Conservation (phyloP, 2,797 vertebrate genomes). For the Enteromius trimaculatus region DNA sequence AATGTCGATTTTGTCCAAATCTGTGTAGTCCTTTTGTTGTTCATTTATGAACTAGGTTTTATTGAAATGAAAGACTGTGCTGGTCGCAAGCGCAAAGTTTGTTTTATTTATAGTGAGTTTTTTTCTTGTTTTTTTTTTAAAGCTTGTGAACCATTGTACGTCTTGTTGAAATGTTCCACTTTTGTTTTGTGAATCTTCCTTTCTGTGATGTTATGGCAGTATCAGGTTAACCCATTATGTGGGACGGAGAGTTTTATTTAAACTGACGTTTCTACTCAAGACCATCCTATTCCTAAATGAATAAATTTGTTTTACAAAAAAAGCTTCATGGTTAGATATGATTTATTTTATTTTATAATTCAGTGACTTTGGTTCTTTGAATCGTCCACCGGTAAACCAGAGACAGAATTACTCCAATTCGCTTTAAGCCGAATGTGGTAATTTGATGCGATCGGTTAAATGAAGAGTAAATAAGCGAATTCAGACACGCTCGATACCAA, state of each 20-base stretch:
- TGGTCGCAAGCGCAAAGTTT: conserved; percentile 84
- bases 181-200: conserved; percentile 81
- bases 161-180: conserved; percentile 76
- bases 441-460: conserved; percentile 52
- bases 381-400: not conserved
- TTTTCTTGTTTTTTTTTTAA: conserved; percentile 68
- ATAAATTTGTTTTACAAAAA: conserved; percentile 87
- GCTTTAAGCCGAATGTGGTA: conserved; percentile 32
- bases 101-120: conserved; percentile 93
- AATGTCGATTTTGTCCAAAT: conserved; percentile 79
- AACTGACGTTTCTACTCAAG: conserved; percentile 85
- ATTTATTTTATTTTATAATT: conserved; percentile 1
- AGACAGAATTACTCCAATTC: conserved; percentile 21
- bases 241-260: conserved; percentile 83
- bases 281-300: conserved; percentile 86
- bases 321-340: conserved; percentile 43
- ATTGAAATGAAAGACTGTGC: conserved; percentile 84
- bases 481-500: not conserved
- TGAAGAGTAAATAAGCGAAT: conserved; percentile 40
- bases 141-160: conserved; percentile 84
- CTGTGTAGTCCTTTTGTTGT: conserved; percentile 74
- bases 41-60: conserved; percentile 70
- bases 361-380: not conserved
- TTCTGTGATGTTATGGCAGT: conserved; percentile 86
- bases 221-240: conserved; percentile 81